Evolutionary conservation across 2,888 invertebrate species (phyloP), one percentile per base, ranked within the genome.

Genomic region (Diarsia dahlii): DNA sequence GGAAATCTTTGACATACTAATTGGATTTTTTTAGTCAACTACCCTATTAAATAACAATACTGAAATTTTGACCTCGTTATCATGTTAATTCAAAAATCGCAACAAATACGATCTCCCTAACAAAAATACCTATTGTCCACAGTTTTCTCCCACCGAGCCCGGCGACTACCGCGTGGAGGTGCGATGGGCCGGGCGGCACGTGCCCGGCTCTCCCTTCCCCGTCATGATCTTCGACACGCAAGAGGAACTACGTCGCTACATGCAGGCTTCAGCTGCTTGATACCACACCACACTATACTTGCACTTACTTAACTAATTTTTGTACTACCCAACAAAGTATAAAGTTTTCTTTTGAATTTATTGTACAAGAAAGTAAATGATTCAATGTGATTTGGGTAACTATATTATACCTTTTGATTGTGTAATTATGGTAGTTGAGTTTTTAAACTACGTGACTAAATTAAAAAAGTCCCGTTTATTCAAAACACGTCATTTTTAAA

Each of bases 171-270:
- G 99, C 81, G 99, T 99, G 63, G 99, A 99, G 94, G 99, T 96
- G 75, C 91, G 96, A 93, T 99, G 99, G 99, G 99, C 99, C 8
- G 99, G 99, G 39, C 99, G 99, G 86, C 98, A 99, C 91, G 99
- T 99, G 45, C 99, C 99, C 69, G 99, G 99, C 73, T 99, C 99
- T 63, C 99, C 99, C 0, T 99, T 99, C 97, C 98, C 99, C 82
- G 99, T 99, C 84, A 99, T 99, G 98, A 99, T 99, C 90, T 99
- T 99, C 95, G 99, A 99, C 95, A 99, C 99, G 13, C 99, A 99
- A 93, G 99, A 99, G 94, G 99, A 99, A 94, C 97, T 99, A 80
- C 97, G 98, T 79, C 96, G 98, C 85, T 98, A 98, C 92, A 91
- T 98, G 84, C 96, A 96, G 72, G 95, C 95, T 50, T 91, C 91